Evolutionary conservation across 53 echinoderm and acorn worm genomes (phyloP).

Genomic region (Arbacia lixula): DNA sequence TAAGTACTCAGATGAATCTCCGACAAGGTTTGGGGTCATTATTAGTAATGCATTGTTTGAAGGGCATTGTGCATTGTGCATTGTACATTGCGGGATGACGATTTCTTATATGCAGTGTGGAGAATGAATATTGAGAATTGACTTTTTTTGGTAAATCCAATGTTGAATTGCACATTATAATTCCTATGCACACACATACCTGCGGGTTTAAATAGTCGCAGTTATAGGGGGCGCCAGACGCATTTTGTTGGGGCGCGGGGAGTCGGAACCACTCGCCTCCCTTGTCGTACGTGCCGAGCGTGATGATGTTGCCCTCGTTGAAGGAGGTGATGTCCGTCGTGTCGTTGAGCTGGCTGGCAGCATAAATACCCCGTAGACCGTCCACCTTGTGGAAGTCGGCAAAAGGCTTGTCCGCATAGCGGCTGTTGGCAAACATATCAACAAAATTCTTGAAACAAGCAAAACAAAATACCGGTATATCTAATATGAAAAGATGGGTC

Average conservation of each 20-base stretch:
- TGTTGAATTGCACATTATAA: too few species aligned
- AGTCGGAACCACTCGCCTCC: conserved; percentile 87
- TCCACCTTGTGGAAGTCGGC: conserved; percentile 92
- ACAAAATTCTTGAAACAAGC: not conserved
- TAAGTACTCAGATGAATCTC: too few species aligned
- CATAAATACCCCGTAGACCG: conserved; percentile 88
- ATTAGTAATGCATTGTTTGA: not conserved
- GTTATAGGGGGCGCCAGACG: conserved; percentile 19
- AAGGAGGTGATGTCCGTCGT: conserved; percentile 22
- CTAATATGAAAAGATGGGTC: too few species aligned
- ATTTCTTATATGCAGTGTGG: not conserved
- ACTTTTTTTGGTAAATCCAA: too few species aligned
- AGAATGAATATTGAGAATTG: not conserved
- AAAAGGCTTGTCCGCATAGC: conserved; percentile 82
- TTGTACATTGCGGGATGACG: not conserved
- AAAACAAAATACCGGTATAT: not conserved
- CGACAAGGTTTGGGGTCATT: too few species aligned
- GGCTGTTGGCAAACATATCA: conserved; percentile 27
- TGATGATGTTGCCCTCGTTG: conserved; percentile 72
- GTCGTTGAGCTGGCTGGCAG: conserved; percentile 67
- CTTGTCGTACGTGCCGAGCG: conserved; percentile 83
- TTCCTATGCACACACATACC: too few species aligned
- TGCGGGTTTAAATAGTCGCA: too few species aligned
- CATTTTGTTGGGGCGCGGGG: conserved; percentile 26
- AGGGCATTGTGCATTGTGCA: not conserved